phyloP scores from a whole-genome alignment of 2,797 vertebrate genomes.

The Paguma larvata region DNA sequence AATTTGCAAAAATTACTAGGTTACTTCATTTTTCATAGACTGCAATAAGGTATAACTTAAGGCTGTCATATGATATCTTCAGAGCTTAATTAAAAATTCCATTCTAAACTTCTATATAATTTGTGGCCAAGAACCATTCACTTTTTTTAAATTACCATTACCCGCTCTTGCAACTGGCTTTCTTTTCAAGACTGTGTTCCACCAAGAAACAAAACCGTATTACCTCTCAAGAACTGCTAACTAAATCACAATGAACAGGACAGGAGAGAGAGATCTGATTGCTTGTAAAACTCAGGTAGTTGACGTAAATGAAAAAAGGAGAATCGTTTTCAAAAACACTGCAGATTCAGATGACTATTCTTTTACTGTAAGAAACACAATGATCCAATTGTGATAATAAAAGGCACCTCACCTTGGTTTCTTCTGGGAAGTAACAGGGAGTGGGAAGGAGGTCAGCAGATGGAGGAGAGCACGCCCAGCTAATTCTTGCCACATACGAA shows the following conservation, averaged over 20 bases:
- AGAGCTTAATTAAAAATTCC: neutral
- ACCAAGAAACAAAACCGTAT: neutral
- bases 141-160: neutral
- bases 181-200: neutral
- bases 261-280: neutral
- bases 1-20: slow-evolving; percentile 30
- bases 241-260: neutral
- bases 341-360: neutral
- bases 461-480: neutral
- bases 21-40: slow-evolving; percentile 6
- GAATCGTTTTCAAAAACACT: neutral
- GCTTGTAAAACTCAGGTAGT: neutral
- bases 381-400: neutral
- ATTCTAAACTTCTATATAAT: neutral
- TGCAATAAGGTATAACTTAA: neutral
- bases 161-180: neutral
- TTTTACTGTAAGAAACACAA: neutral
- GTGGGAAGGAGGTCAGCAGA: neutral
- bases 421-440: neutral
- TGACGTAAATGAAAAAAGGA: neutral
- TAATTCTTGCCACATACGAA: neutral
- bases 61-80: neutral
- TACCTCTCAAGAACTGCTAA: slow-evolving; percentile 17
- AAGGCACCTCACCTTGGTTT: neutral
- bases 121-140: neutral